phyloP scores from a whole-genome alignment of 2,888 invertebrate genomes.

The Anarsia innoxiella region DNA sequence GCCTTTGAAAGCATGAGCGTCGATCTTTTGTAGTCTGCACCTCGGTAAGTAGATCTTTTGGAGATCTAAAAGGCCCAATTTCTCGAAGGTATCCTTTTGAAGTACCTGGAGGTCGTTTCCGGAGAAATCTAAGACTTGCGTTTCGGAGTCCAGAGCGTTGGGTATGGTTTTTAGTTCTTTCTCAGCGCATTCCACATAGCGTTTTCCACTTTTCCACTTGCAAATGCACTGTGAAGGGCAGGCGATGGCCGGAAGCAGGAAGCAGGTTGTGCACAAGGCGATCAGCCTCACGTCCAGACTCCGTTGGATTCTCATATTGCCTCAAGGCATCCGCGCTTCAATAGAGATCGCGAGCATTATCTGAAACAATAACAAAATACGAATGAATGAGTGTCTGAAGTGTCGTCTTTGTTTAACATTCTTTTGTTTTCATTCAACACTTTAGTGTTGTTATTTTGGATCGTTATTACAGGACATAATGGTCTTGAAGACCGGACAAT shows the following conservation, averaged over 20 bases:
- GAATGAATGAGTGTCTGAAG: slow-evolving; percentile 10
- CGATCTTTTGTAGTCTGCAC: slow-evolving; percentile 85
- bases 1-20: slow-evolving; percentile 87
- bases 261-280: slow-evolving; percentile 62
- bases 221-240: slow-evolving; percentile 89
- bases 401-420: slow-evolving; percentile 3
- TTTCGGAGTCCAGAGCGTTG: slow-evolving; percentile 85
- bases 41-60: slow-evolving; percentile 89
- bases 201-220: slow-evolving; percentile 95
- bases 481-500: slow-evolving; percentile 1
- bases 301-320: slow-evolving; percentile 58
- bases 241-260: slow-evolving; percentile 62
- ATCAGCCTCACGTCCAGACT: slow-evolving; percentile 58
- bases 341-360: slow-evolving; percentile 48
- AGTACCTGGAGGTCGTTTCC: slow-evolving; percentile 88
- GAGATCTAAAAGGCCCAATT: slow-evolving; percentile 86
- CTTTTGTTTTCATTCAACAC: slow-evolving; percentile 3
- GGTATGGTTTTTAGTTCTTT: slow-evolving; percentile 86
- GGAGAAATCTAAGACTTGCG: slow-evolving; percentile 90
- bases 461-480: slow-evolving; percentile 3
- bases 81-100: slow-evolving; percentile 85
- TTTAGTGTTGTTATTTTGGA: slow-evolving; percentile 5
- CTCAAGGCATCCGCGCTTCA: slow-evolving; percentile 48
- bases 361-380: slow-evolving; percentile 52
- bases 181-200: slow-evolving; percentile 90